Conservation (phyloP, 2,888 invertebrate genomes). For the Drosophila eohydei region DNA sequence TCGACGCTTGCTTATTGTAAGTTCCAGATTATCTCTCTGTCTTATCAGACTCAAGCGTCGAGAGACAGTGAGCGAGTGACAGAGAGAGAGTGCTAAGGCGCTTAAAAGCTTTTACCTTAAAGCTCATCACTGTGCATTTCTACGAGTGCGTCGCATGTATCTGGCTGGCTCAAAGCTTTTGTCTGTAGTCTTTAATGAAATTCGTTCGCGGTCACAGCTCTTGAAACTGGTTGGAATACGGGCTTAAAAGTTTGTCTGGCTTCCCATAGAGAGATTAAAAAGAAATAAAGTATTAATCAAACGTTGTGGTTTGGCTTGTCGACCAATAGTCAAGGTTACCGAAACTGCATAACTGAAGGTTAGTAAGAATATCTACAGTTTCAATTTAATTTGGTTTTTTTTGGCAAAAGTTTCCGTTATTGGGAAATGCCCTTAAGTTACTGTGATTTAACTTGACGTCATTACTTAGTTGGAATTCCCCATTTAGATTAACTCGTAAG, state of each 20-base stretch:
- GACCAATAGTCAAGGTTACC: constrained; percentile 57
- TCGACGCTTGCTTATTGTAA: constrained; percentile 18
- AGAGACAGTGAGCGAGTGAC: background rate
- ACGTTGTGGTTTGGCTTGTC: constrained; percentile 20
- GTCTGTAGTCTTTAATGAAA: constrained; percentile 35
- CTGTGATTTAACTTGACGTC: constrained; percentile 32
- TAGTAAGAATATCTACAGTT: constrained; percentile 8
- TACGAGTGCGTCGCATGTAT: constrained; percentile 26
- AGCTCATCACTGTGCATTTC: constrained; percentile 32
- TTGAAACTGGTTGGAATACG: constrained; percentile 4
- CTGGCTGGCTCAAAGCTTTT: constrained; percentile 27
- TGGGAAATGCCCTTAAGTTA: constrained; percentile 15
- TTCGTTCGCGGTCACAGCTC: constrained; percentile 32
- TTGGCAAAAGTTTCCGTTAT: constrained; percentile 10
- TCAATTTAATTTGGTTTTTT: background rate
- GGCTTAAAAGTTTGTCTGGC: constrained; percentile 31
- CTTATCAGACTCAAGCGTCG: constrained; percentile 25
- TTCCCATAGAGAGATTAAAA: constrained; percentile 25
- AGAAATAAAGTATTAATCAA: constrained; percentile 42
- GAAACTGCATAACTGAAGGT: constrained; percentile 36
- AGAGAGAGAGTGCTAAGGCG: background rate
- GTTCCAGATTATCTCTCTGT: constrained; percentile 35
- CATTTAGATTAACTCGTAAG: background rate
- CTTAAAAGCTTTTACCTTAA: constrained; percentile 43
- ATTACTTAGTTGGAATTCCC: constrained; percentile 19